Base-by-base conservation (phyloP, 2,113 vertebrate genomes). In the Melanotaenia duboulayi region DNA sequence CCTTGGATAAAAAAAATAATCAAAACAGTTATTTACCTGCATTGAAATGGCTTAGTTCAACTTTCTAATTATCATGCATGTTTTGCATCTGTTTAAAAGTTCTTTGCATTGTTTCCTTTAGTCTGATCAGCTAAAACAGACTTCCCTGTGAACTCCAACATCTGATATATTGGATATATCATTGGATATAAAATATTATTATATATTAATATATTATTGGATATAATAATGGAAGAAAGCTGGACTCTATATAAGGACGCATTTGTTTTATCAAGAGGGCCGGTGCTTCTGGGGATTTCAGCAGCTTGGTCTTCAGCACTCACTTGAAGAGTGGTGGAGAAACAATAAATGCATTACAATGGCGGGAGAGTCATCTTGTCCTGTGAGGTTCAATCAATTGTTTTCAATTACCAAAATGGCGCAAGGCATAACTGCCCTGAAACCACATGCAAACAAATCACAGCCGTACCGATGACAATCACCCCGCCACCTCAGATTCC, bases 221-320 rank as follows among this genome's bases (percentile, higher is more conserved):
- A n/a, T n/a, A n/a, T n/a, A n/a, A 82, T 80, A 80, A 77, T 23
- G 22, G 25, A 65, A 62, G 24, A 69, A 58, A 65, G 62, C 65
- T 20, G 65, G 50, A 49, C 58, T 65, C 39, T 58, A 74, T 82
- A 81, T 71, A 52, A 80, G 76, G 67, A 79, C 78, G 78, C 85
- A 77, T 88, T 83, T 87, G 81, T 84, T 88, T 12, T 69, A 71
- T 72, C 74, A 24, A 54, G 76, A 65, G 80, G 60, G 28, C 42
- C 46, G 24, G 23, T n/a, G 63, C 72, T 80, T 59, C 24, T 11
- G 69, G 76, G 80, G 48, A 52, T 84, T 76, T 71, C 32, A 71
- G 13, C 48, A 40, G 48, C 48, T 44, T 60, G 22, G 12, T 65
- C 68, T 22, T 42, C 24, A 37, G 76, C 32, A 81, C 39, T 65